Conservation (phyloP, 2,113 vertebrate genomes). For the Mustelus asterias region DNA sequence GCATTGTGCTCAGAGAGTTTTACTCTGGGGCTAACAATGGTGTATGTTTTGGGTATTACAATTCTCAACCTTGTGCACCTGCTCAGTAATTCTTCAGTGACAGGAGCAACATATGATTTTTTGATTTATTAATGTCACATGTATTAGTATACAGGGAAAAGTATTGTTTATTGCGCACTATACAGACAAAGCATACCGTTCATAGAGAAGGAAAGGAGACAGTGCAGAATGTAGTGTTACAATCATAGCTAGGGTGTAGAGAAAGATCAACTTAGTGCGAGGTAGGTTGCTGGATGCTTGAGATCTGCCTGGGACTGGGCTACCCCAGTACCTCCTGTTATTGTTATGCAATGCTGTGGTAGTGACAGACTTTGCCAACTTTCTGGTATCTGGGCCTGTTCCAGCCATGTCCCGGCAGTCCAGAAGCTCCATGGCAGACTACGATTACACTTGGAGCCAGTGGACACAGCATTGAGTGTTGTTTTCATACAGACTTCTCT, state of each 20-base stretch:
- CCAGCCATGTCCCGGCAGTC: not conserved
- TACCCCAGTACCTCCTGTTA: not conserved
- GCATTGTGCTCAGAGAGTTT: not conserved
- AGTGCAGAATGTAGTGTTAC: too few species aligned
- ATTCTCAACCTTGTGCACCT: not conserved
- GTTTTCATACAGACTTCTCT: not conserved
- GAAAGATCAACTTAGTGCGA: too few species aligned
- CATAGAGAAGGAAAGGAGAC: too few species aligned
- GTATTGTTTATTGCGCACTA: too few species aligned
- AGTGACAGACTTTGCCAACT: not conserved
- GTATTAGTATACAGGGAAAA: too few species aligned
- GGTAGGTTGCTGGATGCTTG: not conserved
- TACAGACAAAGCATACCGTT: too few species aligned
- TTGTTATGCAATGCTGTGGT: not conserved
- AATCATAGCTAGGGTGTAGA: too few species aligned
- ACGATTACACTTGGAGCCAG: not conserved
- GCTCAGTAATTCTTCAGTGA: not conserved
- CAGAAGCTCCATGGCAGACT: not conserved
- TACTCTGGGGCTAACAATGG: not conserved
- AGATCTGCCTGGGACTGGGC: not conserved
- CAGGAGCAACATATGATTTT: not conserved
- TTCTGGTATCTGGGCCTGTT: not conserved
- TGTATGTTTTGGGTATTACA: not conserved
- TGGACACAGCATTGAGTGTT: not conserved
- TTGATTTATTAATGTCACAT: too few species aligned